Percentiles rank a stretch among this genome's conserved stretches.
Conservation (phyloP, 2,888 invertebrate genomes). For the Kryphioiulus occultus region DNA sequence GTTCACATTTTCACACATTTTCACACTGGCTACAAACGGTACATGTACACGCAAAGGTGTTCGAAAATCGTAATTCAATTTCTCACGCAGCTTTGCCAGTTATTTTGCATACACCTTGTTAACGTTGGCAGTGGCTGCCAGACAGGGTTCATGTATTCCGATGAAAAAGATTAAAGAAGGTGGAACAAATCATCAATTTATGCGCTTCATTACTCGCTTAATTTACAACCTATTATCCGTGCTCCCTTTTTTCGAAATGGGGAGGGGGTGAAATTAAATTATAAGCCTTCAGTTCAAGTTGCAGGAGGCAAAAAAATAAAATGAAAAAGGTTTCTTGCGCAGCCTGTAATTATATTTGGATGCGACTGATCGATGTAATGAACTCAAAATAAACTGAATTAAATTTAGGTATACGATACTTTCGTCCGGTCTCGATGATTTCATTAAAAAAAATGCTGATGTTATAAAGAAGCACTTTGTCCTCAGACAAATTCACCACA, state of each 20-base stretch:
- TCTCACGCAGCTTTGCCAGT: too few species aligned
- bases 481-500: too few species aligned
- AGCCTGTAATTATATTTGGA: not conserved
- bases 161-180: not conserved
- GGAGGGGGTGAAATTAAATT: not conserved
- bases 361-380: not conserved
- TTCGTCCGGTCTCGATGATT: too few species aligned
- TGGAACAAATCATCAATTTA: conserved; percentile 25
- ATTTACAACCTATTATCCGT: not conserved
- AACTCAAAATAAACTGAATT: not conserved
- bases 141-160: not conserved
- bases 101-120: not conserved
- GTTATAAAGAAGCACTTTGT: too few species aligned
- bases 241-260: not conserved
- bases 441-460: too few species aligned
- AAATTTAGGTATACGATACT: not conserved
- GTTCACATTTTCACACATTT: too few species aligned
- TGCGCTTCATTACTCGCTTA: conserved; percentile 22
- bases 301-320: not conserved
- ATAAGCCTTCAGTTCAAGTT: not conserved
- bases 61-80: too few species aligned
- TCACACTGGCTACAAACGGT: too few species aligned
- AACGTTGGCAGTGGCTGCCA: not conserved
- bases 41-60: too few species aligned
- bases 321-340: too few species aligned